Base-by-base conservation (phyloP, 2,113 vertebrate species). In the Isurus oxyrinchus region DNA sequence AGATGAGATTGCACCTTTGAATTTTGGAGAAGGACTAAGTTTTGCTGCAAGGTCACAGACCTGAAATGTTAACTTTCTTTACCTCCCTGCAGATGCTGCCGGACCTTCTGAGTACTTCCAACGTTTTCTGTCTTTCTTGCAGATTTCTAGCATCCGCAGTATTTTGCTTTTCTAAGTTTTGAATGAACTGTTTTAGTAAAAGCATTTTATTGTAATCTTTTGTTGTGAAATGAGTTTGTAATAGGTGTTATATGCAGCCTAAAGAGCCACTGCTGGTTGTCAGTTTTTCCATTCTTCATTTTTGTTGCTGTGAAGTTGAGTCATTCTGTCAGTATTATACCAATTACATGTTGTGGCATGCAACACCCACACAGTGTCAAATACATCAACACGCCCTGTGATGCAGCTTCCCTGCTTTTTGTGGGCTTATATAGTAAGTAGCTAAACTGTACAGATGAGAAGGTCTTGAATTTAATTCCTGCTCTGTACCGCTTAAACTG, bases 181-280 rank as follows among this genome's bases (percentile, higher is more conserved):
- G 93, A 95, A 25, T 69, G 93, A 95, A 2, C 21, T 67, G 93
- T 69, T 95, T 95, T 95, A 69, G 61, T 49, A 69, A 69, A 49
- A 67, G 11, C 63, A 67, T 69, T 67, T 95, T 49, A 67, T 27
- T 67, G 21, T 27, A 95, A 69, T 69, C 57, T 31, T 91, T 31
- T 31, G 55, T 91, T 55, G 55, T 57, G 31, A 59, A 91, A 27
- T 31, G 88, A 91, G 63, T 69, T 0, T 66, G 63, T 95, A 59
- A 59, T 59, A 14, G 93, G 63, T 67, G 61, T 66, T 27, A 49
- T 44, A 67, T 69, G n/a, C 23, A 67, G 44, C 21, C n/a, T 27
- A 49, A 95, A 69, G 63, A 95, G 2, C 21, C 40, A 25, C n/a
- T 67, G 31, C n/a, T 94, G 59, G 59, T 66, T 67, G 93, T 67